These are phyloP conservation scores for Synanceia verrucosa DNA, from an alignment of 2,797 vertebrate genomes.

Conservation along the genomic window DNA sequence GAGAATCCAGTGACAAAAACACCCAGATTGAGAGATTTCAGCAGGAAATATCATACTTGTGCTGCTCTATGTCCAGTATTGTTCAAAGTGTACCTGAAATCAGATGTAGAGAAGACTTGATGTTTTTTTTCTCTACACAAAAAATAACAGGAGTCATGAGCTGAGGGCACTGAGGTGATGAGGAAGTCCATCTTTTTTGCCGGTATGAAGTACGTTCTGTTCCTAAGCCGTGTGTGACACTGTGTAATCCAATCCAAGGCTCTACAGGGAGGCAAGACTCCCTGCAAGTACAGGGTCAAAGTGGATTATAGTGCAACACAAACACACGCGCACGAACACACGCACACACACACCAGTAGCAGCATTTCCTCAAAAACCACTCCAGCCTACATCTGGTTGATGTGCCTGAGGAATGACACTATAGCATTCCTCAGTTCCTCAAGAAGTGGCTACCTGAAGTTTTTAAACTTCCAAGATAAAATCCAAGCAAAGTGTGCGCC, in stretches of 20 bases:
- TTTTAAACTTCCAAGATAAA: too few relatives aligned
- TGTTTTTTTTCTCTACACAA: background rate
- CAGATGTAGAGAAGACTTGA: background rate
- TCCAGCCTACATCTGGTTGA: too few relatives aligned
- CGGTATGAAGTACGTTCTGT: constrained; percentile 44
- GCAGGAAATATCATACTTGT: background rate
- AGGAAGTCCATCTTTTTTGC: constrained; percentile 36
- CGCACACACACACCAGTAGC: background rate
- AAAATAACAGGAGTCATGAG: background rate
- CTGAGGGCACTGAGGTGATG: background rate
- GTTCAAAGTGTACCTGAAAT: background rate
- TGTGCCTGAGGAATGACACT: too few relatives aligned
- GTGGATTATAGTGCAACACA: constrained; percentile 64
- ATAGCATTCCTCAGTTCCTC: too few relatives aligned
- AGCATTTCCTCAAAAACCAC: too few relatives aligned
- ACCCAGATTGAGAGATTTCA: background rate
- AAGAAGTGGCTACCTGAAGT: too few relatives aligned
- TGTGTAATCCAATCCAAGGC: constrained; percentile 65
- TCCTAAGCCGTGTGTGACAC: constrained; percentile 41
- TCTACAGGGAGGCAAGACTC: constrained; percentile 43
- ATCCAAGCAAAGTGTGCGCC: too few relatives aligned
- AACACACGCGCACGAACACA: constrained; percentile 8
- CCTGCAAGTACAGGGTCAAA: constrained; percentile 41
- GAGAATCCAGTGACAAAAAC: too few relatives aligned
- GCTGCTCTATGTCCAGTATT: background rate